Conservation (phyloP, 1,140 invertebrate species). For the Aphelenchoides fujianensis region DNA sequence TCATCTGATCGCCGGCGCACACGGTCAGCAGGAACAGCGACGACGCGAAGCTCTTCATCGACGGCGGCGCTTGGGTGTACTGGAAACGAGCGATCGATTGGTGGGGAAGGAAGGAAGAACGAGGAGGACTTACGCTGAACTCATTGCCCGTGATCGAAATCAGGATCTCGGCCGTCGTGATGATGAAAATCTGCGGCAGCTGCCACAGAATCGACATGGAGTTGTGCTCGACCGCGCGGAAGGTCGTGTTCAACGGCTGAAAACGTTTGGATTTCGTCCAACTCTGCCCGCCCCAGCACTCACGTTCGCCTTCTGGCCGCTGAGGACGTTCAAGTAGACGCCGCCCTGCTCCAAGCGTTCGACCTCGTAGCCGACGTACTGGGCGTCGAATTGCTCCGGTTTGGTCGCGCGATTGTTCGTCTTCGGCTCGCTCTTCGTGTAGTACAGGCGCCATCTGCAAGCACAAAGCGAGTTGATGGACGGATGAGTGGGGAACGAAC, state of each 20-base stretch:
- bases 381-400: neutral
- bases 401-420: neutral
- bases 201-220: slow-evolving; percentile 57
- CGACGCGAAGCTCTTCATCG: slow-evolving; percentile 68
- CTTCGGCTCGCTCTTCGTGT: slow-evolving; percentile 25
- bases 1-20: neutral
- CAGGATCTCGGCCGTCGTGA: slow-evolving; percentile 59
- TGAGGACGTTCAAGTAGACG: slow-evolving; percentile 39
- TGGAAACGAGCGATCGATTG: no score
- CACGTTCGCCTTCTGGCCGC: slow-evolving; percentile 15
- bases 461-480: neutral
- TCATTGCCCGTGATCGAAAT: slow-evolving; percentile 61
- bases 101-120: no score
- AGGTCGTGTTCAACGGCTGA: slow-evolving; percentile 65
- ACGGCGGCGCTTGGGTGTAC: slow-evolving; percentile 61
- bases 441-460: slow-evolving; percentile 42
- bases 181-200: slow-evolving; percentile 57
- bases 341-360: slow-evolving; percentile 46
- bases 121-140: slow-evolving; percentile 42
- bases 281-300: neutral
- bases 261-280: neutral
- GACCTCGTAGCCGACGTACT: slow-evolving; percentile 26
- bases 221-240: slow-evolving; percentile 68
- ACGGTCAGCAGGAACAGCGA: neutral
- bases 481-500: neutral